A percentile compares a stretch with the other conserved stretches of the same genome.
Conservation (phyloP, 92 coral and sea anemone genomes). For the Epizoanthus ramosus region DNA sequence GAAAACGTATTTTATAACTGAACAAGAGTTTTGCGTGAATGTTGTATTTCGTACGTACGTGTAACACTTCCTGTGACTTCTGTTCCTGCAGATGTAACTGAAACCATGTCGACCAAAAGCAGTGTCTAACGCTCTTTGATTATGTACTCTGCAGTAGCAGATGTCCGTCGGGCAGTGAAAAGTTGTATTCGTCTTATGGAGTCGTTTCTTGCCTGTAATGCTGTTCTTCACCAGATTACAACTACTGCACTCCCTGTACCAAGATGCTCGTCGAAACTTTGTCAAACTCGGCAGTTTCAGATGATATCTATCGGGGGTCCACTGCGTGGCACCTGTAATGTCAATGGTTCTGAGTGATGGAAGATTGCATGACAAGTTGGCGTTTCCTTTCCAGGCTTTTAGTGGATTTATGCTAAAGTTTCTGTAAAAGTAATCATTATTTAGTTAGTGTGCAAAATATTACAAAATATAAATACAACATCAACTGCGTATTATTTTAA, state of each 20-base stretch:
- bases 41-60: not conserved
- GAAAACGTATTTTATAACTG: not conserved
- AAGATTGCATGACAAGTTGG: not conserved
- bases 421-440: not conserved
- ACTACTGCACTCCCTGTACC: conserved; percentile 1
- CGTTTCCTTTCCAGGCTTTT: not conserved
- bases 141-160: not conserved
- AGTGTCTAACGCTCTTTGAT: not conserved
- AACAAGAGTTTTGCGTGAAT: not conserved
- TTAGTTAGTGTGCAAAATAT: too few relatives aligned
- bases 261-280: not conserved
- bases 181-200: too few relatives aligned
- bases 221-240: not conserved
- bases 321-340: not conserved
- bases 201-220: not conserved
- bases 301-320: not conserved
- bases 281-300: not conserved
- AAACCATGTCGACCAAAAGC: not conserved
- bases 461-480: too few relatives aligned
- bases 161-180: not conserved
- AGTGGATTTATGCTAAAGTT: not conserved
- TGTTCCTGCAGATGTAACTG: not conserved
- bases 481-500: too few relatives aligned
- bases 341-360: not conserved
- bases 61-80: not conserved